phyloP scores from a whole-genome alignment of 2,113 vertebrate genomes.

The Salvelinus alpinus region DNA sequence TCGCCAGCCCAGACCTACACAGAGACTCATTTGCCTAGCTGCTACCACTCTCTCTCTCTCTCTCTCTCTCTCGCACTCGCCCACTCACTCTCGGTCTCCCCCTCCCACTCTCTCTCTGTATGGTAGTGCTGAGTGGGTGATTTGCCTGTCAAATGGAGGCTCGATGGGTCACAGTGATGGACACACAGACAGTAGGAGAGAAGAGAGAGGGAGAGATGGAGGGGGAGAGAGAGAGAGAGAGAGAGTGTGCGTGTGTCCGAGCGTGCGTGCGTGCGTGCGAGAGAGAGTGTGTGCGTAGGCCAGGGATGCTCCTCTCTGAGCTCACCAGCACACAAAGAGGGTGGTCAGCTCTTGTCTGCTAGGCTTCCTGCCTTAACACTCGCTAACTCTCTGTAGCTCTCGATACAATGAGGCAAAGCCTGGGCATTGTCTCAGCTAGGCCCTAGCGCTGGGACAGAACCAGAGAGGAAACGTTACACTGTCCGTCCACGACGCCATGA shows the following conservation, averaged over 20 bases:
- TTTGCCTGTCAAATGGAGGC: constrained; percentile 78
- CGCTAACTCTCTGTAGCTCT: background rate
- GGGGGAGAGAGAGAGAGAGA: background rate
- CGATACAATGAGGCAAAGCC: too few relatives aligned
- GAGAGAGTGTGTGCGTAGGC: background rate
- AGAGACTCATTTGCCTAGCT: background rate
- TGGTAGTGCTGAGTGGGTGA: constrained; percentile 63
- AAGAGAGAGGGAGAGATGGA: background rate
- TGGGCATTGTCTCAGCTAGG: too few relatives aligned
- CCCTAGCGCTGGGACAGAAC: too few relatives aligned
- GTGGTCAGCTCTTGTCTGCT: background rate
- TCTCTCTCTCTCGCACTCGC: background rate
- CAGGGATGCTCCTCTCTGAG: too few relatives aligned
- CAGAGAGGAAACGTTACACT: too few relatives aligned
- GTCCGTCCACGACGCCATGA: too few relatives aligned
- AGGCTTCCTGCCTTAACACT: background rate
- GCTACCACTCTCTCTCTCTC: background rate
- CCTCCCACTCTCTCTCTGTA: background rate
- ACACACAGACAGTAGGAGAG: constrained; percentile 1
- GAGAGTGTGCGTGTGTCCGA: background rate
- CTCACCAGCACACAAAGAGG: too few relatives aligned
- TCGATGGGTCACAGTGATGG: constrained; percentile 33
- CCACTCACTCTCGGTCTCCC: constrained; percentile 15
- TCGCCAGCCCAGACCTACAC: background rate
- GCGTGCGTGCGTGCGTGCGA: too few relatives aligned